These are phyloP conservation scores for Hemiprocne comata DNA, from an alignment of 2,113 vertebrate species.

Conservation along the genomic window DNA sequence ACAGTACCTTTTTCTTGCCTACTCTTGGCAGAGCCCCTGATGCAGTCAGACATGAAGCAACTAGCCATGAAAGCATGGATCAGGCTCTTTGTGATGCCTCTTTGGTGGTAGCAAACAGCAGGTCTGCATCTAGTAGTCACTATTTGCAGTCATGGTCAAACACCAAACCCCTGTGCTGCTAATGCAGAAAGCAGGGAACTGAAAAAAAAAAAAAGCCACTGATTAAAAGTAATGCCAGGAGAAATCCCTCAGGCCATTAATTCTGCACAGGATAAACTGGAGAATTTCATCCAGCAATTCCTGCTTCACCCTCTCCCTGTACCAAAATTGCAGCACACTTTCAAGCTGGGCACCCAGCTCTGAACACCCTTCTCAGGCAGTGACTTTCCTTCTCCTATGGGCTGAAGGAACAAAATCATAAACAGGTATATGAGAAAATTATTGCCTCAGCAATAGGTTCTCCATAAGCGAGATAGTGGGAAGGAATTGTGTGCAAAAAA, in stretches of 20 bases:
- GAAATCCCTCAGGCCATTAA: not conserved
- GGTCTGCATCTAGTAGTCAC: not conserved
- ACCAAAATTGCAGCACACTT: not conserved
- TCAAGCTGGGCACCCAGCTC: not conserved
- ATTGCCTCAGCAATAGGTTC: not conserved
- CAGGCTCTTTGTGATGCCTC: no score
- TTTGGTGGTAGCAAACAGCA: not conserved
- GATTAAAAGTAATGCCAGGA: not conserved
- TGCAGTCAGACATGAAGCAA: not conserved
- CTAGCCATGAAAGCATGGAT: rapidly evolving
- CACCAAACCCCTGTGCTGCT: not conserved
- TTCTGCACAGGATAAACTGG: not conserved
- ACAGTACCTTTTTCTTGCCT: not conserved
- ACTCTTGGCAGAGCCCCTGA: rapidly evolving
- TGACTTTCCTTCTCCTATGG: not conserved
- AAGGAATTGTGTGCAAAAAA: not conserved
- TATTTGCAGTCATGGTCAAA: not conserved
- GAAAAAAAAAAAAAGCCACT: not conserved
- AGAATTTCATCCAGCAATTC: not conserved
- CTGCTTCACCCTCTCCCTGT: not conserved
- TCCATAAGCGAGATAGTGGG: not conserved
- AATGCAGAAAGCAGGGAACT: not conserved
- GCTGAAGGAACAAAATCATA: not conserved
- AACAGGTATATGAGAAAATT: not conserved
- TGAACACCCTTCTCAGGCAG: rapidly evolving